A percentile compares a stretch with the other conserved stretches of the same genome.
Evolutionary conservation across 2,797 vertebrate species (phyloP).

Genomic region (Brachyalestes nurse): DNA sequence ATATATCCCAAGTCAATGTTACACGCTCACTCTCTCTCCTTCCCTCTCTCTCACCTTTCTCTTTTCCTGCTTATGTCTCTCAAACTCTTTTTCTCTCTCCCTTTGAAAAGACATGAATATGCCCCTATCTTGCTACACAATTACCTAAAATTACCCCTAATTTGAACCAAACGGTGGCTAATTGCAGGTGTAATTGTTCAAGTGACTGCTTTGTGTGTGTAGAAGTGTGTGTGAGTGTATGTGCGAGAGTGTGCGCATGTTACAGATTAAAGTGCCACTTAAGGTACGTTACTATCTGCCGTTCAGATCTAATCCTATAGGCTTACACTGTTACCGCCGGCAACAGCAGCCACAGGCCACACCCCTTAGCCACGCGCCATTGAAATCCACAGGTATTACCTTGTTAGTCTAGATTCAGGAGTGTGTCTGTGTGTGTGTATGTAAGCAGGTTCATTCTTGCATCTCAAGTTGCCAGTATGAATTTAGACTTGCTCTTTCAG

Average conservation of each 20-base stretch:
- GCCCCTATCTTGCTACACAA: slow-evolving; percentile 54
- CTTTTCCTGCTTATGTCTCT: not conserved
- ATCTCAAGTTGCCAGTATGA: slow-evolving; percentile 47
- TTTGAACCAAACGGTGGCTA: slow-evolving; percentile 61
- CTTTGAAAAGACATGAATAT: slow-evolving; percentile 46
- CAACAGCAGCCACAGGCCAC: slow-evolving; percentile 44
- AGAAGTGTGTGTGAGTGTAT: slow-evolving; percentile 10
- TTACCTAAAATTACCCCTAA: slow-evolving; percentile 46
- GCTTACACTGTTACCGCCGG: slow-evolving; percentile 51
- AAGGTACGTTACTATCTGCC: slow-evolving; percentile 44
- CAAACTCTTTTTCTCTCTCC: not conserved
- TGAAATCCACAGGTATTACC: slow-evolving; percentile 47
- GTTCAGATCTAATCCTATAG: slow-evolving; percentile 58
- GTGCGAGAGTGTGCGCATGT: slow-evolving; percentile 49
- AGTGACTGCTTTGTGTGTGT: slow-evolving; percentile 57
- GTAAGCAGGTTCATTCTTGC: slow-evolving; percentile 53
- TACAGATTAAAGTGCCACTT: slow-evolving; percentile 54
- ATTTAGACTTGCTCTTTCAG: not conserved
- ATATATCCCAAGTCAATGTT: slow-evolving; percentile 16
- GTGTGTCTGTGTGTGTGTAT: slow-evolving; percentile 64
- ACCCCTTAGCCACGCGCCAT: slow-evolving; percentile 44
- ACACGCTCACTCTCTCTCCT: not conserved
- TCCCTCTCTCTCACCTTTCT: not conserved
- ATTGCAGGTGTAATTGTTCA: slow-evolving; percentile 74
- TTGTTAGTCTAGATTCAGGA: slow-evolving; percentile 42